Evolutionary conservation across 2,797 vertebrate genomes (phyloP), one percentile per base, ranked within the genome.

Genomic region (Anguilla pacifica): DNA sequence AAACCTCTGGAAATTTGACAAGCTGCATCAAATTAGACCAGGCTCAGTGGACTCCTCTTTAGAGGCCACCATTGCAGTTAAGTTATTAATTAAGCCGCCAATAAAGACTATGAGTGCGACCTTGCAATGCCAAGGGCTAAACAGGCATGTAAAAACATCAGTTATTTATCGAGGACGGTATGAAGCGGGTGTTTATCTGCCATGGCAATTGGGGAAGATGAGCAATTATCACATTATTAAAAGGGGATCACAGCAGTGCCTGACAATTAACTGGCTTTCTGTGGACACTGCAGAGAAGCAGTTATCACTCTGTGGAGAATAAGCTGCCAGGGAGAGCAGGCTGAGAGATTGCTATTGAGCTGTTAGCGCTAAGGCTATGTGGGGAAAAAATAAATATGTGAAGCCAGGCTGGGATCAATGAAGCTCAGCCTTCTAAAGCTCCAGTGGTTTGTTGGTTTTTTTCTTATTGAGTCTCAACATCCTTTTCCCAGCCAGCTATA

Each of bases 331-430:
- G 39, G 67, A 46, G 39, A 86, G 51, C 28, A 53, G 57, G 51
- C 55, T n/a, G 7, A 49, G 17, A 35, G 39, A 83, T 19, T 31
- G 77, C 28, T 87, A 46, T 82, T 86, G n/a, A 59, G 6, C 19
- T 61, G 39, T 6, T 67, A 61, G 49, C 1, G 43, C 43, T 67
- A 83, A 15, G 59, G 84, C 84, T 83, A 82, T 67, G 57, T 4
- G 61, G 61, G 4, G 22, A 74, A 88, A 74, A 85, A 61, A 85
- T 49, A 85, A 49, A 11, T 51, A 88, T 85, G 79, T 61, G 83
- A 67, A 46, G 53, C 70, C 72, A 25, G 46, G 22, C 39, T 17
- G 55, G 67, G 84, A 86, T 88, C 87, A 67, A 86, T 88, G 39
- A 61, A 59, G 13, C 19, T 35, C 67, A 46, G 64, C n/a, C 31